These are phyloP conservation scores for Marcusenius ussheri DNA, from an alignment of 2,113 vertebrate genomes.

Conservation along the genomic window DNA sequence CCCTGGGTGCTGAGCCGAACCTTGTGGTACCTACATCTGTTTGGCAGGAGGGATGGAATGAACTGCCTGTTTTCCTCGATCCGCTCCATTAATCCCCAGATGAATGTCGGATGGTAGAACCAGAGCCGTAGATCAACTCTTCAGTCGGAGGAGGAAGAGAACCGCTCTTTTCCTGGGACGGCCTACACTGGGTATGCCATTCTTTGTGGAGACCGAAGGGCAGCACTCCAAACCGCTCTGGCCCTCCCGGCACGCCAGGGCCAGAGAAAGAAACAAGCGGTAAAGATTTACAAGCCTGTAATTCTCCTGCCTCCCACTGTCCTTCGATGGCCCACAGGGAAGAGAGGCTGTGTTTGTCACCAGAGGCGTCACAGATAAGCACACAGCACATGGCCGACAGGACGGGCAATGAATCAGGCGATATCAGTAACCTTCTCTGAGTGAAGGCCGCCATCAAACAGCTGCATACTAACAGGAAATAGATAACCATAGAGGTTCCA, in stretches of 20 bases:
- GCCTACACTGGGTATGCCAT: neutral
- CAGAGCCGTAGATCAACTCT: neutral
- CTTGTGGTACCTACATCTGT: neutral
- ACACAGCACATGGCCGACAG: neutral
- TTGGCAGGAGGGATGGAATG: conserved; percentile 2
- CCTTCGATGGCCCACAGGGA: neutral
- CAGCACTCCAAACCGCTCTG: neutral
- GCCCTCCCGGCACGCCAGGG: neutral
- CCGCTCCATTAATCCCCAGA: neutral
- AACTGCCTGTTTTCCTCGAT: neutral
- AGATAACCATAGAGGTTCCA: neutral
- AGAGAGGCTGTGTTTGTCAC: neutral
- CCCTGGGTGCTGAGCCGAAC: neutral
- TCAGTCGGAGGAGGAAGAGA: neutral
- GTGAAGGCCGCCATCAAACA: neutral
- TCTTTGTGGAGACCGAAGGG: neutral
- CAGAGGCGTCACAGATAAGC: neutral
- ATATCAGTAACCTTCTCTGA: neutral
- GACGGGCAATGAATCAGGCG: neutral
- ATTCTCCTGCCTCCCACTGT: neutral
- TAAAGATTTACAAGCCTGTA: neutral
- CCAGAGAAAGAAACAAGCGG: neutral
- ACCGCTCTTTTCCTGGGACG: neutral
- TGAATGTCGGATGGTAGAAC: neutral
- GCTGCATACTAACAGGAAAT: neutral